Evolutionary conservation across 2,113 vertebrate genomes (phyloP), one percentile per base, ranked within the genome.

Genomic region (Macheiramphus alcinus): DNA sequence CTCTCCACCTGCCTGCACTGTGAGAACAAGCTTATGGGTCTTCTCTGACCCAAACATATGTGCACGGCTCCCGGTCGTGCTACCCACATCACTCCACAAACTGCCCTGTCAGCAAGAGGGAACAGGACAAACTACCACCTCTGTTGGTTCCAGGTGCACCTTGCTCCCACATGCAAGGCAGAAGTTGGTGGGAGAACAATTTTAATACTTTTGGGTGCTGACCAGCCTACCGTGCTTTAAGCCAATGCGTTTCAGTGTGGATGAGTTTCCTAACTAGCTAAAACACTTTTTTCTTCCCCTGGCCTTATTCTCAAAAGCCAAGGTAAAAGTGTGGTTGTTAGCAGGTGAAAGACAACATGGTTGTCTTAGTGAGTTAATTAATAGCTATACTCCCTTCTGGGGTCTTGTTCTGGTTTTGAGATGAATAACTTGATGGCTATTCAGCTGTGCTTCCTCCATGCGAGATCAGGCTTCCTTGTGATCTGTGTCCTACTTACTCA

Each of bases 61-160:
- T 43, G 18, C 1, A 1, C 13, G 21, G 31, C 32, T 80, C 40
- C 56, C 43, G 11, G 21, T 50, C 31, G 38, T 8, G 20, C 43
- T 81, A 31, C 47, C 16, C 66, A 15, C 16, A 15, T 48, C 0
- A 1, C 68, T 62, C 32, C 25, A 17, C 23, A 43, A 13, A 10
- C 40, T 18, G 4, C 59, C 15, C 31, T 0, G 0, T 36, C 31
- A 1, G 4, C 42, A 80, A 23, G 45, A 52, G 48, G 20, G 43
- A 29, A 12, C 6, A 14, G n/a, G 25, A 34, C 13, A 25, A 43
- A 2, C 11, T 31, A 6, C 22, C 25, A 4, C 9, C 45, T 48
- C 80, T 29, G n/a, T 26, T 55, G n/a, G 26, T 48, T 59, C 52
- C 34, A 29, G n/a, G 25, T 14, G 17, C 29, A 12, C 48, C 58